Evolutionary conservation across 2,888 invertebrate genomes (phyloP).

Genomic region (Caenorhabditis plicata): DNA sequence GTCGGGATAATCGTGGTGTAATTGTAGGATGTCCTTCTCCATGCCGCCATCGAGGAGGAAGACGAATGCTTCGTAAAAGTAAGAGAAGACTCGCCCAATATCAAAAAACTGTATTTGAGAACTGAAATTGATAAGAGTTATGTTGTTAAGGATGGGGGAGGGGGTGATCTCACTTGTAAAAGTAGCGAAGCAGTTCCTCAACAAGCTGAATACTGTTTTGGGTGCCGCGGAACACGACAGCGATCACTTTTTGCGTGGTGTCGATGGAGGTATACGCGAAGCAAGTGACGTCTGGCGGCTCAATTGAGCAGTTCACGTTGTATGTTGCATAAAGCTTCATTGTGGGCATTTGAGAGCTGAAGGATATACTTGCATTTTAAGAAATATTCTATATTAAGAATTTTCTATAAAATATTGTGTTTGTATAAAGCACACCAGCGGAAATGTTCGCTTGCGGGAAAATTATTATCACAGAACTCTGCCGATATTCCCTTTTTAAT

Average conservation of each 20-base stretch:
- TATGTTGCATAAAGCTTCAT: conserved; percentile 19
- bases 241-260: conserved; percentile 26
- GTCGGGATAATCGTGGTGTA: conserved; percentile 29
- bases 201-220: conserved; percentile 23
- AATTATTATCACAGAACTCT: too few species aligned
- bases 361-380: conserved; percentile 3
- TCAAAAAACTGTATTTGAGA: conserved; percentile 21
- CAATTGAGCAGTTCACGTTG: conserved; percentile 21
- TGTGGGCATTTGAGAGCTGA: conserved; percentile 18
- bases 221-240: conserved; percentile 42
- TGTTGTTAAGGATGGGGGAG: background rate
- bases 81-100: conserved; percentile 33
- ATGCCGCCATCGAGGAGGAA: conserved; percentile 36
- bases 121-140: background rate
- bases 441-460: too few species aligned
- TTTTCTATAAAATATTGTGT: conserved; percentile 1
- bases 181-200: conserved; percentile 26
- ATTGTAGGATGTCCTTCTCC: conserved; percentile 12
- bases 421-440: too few species aligned
- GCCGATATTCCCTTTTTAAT: too few species aligned
- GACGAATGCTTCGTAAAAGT: conserved; percentile 43
- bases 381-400: background rate
- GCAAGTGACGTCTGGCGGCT: conserved; percentile 18
- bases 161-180: conserved; percentile 17
- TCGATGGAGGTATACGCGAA: conserved; percentile 30